Evolutionary conservation across 1,140 invertebrate species (phyloP), one percentile per base, ranked within the genome.

Genomic region (Hyles vespertilio): DNA sequence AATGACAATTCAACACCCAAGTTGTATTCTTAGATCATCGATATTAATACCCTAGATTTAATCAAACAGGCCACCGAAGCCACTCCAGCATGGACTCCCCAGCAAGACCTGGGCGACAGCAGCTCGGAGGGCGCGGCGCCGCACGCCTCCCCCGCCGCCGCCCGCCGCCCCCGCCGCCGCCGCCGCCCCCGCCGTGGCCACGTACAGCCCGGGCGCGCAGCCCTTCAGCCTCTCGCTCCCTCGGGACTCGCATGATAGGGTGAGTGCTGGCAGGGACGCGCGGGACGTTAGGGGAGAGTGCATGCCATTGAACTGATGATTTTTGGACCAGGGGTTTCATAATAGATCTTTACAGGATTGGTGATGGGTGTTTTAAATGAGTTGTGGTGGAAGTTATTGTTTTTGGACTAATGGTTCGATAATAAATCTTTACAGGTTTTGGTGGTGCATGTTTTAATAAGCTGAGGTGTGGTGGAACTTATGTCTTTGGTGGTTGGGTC

Each of bases 211-310:
- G 0, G 84, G 92, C 8, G 89, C 91, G 2, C 92, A 94, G 71
- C 91, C 95, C 12, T 96, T 96, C 87, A 94, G 93, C 65, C 83
- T 95, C 1, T 94, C 93, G 0, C 82, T 95, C 54, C 94, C 94
- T 1, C 84, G 93, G 56, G 93, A 94, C 63, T 90, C 91, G 32
- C 90, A 91, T 51, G 85, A 85, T 34, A 79, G 79, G 69, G 85
- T 83, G 91, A 72, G 81, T 83, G 66, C 43, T 57, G 10, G 45
- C 5, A 5, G 32, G 62, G 10, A 46, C 69, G 65, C 69, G 61
- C 70, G 81, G 84, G 81, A 77, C 56, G 77, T 78, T 83, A 76
- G 79, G 77, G 32, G 54, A 54, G 45, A 34, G 50, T 58, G 11
- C 10, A 11, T 53, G 22, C 7, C 6, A 11, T 43, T 53, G 22